Percentiles rank a stretch among this genome's conserved stretches.
Evolutionary conservation across 2,888 invertebrate genomes (phyloP).

Genomic region (Morpho achilles): DNA sequence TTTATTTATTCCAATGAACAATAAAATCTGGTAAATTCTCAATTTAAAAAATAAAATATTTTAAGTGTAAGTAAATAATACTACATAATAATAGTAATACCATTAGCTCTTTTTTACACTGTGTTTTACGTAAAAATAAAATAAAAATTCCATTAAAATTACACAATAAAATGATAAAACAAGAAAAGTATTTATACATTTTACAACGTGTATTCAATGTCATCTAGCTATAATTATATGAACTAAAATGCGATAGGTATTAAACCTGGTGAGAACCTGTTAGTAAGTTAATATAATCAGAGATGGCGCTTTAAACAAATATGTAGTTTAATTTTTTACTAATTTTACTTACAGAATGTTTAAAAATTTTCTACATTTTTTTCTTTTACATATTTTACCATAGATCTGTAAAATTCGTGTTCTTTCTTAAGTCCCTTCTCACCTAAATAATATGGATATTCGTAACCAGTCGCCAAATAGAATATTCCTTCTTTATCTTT

Average conservation of each 20-base stretch:
- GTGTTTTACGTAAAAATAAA: background rate
- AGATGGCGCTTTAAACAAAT: slow-evolving; percentile 14
- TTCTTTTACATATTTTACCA: slow-evolving; percentile 20
- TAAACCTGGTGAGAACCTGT: background rate
- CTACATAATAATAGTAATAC: no score
- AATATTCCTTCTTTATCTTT: slow-evolving; percentile 38
- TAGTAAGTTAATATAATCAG: slow-evolving; percentile 2
- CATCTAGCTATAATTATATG: background rate
- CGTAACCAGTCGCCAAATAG: slow-evolving; percentile 33
- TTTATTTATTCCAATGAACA: no score
- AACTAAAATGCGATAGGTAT: background rate
- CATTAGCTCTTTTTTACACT: no score
- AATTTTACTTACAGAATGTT: background rate
- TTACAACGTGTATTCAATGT: background rate
- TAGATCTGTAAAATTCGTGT: slow-evolving; percentile 35
- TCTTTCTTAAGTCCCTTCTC: slow-evolving; percentile 49
- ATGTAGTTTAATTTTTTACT: no score
- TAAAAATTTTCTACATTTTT: slow-evolving; percentile 28
- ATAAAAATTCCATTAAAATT: background rate
- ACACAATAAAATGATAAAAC: background rate
- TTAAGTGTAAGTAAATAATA: background rate
- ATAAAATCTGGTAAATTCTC: background rate
- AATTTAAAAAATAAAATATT: background rate
- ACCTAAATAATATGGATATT: slow-evolving; percentile 52
- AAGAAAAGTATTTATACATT: background rate